These are phyloP conservation scores for Aegithalos caudatus DNA, from an alignment of 2,113 vertebrate species.

Conservation along the genomic window DNA sequence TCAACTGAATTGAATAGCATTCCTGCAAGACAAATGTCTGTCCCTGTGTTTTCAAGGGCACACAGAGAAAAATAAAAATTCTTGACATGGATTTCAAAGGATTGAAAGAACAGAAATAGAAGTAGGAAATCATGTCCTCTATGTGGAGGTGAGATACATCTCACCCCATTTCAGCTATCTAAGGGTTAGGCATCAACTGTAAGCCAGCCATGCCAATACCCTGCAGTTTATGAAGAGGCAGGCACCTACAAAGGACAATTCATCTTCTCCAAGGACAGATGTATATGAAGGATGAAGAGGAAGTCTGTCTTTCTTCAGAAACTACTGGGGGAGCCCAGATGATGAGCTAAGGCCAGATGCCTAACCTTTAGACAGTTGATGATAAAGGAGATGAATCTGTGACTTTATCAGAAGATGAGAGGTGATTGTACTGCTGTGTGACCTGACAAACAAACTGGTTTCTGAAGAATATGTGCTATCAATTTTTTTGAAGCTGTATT, in stretches of 20 bases:
- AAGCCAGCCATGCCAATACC: not conserved
- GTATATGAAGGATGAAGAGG: not conserved
- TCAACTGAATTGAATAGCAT: not conserved
- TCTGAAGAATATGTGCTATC: not conserved
- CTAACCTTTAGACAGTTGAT: constrained; percentile 25
- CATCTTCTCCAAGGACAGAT: constrained; percentile 20
- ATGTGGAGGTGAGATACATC: not conserved
- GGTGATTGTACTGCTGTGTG: not conserved
- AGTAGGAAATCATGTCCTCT: not conserved
- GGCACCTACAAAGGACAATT: constrained; percentile 8
- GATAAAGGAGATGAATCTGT: constrained; percentile 48
- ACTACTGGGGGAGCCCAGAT: not conserved
- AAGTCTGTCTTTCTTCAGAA: constrained; percentile 59
- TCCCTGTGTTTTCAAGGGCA: not conserved
- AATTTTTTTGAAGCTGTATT: not conserved
- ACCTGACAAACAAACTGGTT: constrained; percentile 1
- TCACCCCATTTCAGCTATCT: not conserved
- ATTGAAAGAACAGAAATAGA: not conserved
- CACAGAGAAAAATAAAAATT: not conserved
- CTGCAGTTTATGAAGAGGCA: not conserved
- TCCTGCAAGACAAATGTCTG: not conserved
- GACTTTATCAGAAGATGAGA: constrained; percentile 53
- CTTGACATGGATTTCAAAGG: not conserved
- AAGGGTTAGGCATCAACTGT: not conserved
- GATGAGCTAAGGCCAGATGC: constrained; percentile 29